Evolutionary conservation across 2,888 invertebrate genomes (phyloP).

Genomic region (Oscheius sp.): DNA sequence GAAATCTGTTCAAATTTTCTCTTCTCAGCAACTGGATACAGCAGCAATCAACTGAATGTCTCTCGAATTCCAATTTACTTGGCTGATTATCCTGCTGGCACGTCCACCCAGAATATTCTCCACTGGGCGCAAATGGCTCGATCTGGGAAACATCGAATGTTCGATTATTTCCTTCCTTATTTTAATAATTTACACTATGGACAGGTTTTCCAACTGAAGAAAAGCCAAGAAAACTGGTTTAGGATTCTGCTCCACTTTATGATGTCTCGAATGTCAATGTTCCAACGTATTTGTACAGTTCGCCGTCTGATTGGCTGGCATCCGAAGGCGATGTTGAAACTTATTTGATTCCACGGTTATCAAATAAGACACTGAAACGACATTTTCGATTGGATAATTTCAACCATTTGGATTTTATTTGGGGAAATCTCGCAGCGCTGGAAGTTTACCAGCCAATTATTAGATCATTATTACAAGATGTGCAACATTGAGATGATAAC

Average conservation of each 20-base stretch:
- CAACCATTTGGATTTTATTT: conserved; percentile 63
- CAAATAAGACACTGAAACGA: neutral
- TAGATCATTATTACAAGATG: conserved; percentile 37
- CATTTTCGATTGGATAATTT: conserved; percentile 36
- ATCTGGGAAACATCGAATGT: conserved; percentile 33
- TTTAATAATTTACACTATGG: conserved; percentile 27
- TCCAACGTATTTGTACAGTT: conserved; percentile 57
- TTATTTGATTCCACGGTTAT: conserved; percentile 11
- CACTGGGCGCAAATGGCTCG: conserved; percentile 74
- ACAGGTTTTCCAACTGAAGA: conserved; percentile 12
- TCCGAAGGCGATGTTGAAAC: conserved; percentile 47
- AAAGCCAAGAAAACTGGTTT: conserved; percentile 14
- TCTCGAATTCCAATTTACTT: conserved; percentile 75
- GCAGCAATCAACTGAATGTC: conserved; percentile 72
- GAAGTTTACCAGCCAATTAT: conserved; percentile 53
- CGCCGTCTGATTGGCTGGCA: conserved; percentile 60
- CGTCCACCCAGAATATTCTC: conserved; percentile 75
- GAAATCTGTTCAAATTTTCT: conserved; percentile 71
- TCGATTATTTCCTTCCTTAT: conserved; percentile 17
- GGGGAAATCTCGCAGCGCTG: conserved; percentile 55
- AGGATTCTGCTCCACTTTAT: conserved; percentile 53
- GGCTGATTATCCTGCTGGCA: conserved; percentile 75
- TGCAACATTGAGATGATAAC: no score
- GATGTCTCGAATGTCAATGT: conserved; percentile 50
- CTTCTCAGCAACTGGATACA: conserved; percentile 82